Evolutionary conservation across 2,797 vertebrate genomes (phyloP), one percentile per base, ranked within the genome.

Genomic region (Anabacerthia variegaticeps): DNA sequence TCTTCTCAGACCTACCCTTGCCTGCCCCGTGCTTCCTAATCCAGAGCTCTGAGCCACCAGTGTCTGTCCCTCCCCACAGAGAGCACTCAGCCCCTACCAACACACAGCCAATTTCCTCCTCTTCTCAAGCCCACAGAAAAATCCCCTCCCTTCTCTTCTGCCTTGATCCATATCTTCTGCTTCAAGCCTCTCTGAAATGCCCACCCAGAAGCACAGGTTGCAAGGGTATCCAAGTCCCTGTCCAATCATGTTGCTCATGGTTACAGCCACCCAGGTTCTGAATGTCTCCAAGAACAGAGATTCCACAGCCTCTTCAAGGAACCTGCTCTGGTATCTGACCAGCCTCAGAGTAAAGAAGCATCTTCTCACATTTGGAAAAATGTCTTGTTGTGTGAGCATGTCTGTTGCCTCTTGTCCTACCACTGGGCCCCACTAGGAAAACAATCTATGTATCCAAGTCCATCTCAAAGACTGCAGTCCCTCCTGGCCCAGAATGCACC

Each of bases 41-140:
- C 39, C n/a, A 34, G 12, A 80, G 34, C 14, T 72, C 63, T 10
- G 10, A 13, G 14, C 26, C 10, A 61, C 12, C 19, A 36, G 12
- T 1, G 1, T 18, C 56, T 3, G 1, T 4, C 9, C 24, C 16
- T 63, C 5, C 27, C 28, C 10, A 2, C 15, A 9, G n/a, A 39
- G n/a, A 37, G n/a, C 15, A 51, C 23, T 14, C 44, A 83, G 39
- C n/a, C 41, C n/a, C 72, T 58, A 11, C 34, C 15, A 17, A 5
- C 3, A 14, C 2, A 4, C 22, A 71, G 71, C 14, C 34, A 77
- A 41, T 8, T 32, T 13, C 28, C 19, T 65, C 41, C 58, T 80
- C 65, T 73, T 37, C 67, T 76, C 59, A 46, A 77, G 22, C 18
- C 13, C n/a, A 12, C 0, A 7, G 39, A 20, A 74, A 36, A 72